phyloP scores from a whole-genome alignment of 2,797 vertebrate genomes.

The Triplophysa bombifrons region DNA sequence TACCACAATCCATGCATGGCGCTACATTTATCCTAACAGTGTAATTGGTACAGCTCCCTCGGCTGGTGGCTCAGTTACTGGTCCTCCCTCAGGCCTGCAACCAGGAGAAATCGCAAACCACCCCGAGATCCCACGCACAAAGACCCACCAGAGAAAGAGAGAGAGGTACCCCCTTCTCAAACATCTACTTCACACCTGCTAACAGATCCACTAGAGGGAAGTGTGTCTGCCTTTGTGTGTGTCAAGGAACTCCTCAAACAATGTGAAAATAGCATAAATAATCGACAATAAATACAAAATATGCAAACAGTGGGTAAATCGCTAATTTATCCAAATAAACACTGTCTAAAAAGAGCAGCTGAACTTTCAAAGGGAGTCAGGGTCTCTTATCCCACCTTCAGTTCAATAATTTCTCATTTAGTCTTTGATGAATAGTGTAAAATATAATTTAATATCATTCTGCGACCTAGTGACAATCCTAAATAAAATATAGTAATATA shows the following conservation, averaged over 20 bases:
- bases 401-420: not conserved
- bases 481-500: no score
- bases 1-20: constrained; percentile 84
- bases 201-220: constrained; percentile 74
- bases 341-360: not conserved
- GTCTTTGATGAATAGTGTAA: no score
- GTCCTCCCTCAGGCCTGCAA: constrained; percentile 78
- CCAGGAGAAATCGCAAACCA: constrained; percentile 81
- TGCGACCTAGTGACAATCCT: no score
- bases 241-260: not conserved
- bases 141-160: constrained; percentile 44
- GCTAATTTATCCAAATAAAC: not conserved
- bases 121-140: constrained; percentile 69
- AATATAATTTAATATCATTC: no score
- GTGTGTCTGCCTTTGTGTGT: constrained; percentile 16
- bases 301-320: not conserved
- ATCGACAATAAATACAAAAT: not conserved
- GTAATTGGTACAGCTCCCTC: constrained; percentile 86
- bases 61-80: constrained; percentile 82
- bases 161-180: constrained; percentile 21
- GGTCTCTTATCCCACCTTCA: not conserved
- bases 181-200: constrained; percentile 67
- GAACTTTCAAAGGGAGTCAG: not conserved
- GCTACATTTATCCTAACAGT: constrained; percentile 82
- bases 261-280: not conserved